Evolutionary conservation across 2,888 invertebrate species (phyloP).

Genomic region (Alsophila aescularia): DNA sequence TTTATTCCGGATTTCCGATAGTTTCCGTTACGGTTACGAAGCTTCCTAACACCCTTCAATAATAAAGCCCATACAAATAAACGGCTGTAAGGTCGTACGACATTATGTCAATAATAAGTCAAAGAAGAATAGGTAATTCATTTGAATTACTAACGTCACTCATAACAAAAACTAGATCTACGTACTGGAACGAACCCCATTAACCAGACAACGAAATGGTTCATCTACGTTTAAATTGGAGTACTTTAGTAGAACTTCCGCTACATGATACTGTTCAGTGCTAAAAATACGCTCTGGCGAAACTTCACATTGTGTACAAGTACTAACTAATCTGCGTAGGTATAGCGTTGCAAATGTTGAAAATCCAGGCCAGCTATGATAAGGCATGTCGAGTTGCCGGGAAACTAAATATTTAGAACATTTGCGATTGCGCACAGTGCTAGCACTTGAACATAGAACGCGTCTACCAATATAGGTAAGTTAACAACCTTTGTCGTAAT

Average conservation of each 20-base stretch:
- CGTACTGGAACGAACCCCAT: constrained; percentile 12
- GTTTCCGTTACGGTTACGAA: no score
- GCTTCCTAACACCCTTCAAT: no score
- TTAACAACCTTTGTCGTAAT: not conserved
- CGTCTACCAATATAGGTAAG: not conserved
- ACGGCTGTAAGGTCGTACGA: no score
- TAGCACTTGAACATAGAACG: not conserved
- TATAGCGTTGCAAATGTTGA: constrained; percentile 16
- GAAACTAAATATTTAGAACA: constrained; percentile 39
- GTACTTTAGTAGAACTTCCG: constrained; percentile 23
- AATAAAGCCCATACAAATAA: no score
- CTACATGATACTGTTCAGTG: constrained; percentile 9
- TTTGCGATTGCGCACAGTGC: constrained; percentile 16
- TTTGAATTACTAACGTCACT: not conserved
- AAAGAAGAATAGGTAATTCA: no score
- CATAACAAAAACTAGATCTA: constrained; percentile 5
- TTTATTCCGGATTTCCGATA: no score
- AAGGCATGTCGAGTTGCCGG: constrained; percentile 63
- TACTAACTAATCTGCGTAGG: not conserved
- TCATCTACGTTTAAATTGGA: constrained; percentile 15
- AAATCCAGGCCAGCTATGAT: constrained; percentile 53
- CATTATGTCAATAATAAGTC: no score
- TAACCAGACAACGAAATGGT: constrained; percentile 12
- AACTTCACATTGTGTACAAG: constrained; percentile 25
- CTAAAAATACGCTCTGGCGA: constrained; percentile 31